Percentiles rank a stretch among this genome's conserved stretches.
Evolutionary conservation across 2,113 vertebrate genomes (phyloP).

Genomic region (Equus quagga): DNA sequence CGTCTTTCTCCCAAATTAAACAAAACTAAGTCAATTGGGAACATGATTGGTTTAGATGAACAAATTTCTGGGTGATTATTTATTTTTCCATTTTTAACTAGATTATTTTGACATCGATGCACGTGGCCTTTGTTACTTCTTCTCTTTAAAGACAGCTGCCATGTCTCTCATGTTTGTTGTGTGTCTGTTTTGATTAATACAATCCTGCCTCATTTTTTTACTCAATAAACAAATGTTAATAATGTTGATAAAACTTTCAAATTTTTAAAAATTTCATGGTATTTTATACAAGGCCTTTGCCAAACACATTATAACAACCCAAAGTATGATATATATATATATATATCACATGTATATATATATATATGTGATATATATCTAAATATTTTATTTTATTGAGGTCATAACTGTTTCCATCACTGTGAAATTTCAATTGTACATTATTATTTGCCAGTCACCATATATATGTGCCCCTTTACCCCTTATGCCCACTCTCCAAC

Average conservation of each 20-base stretch:
- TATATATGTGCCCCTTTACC: too few species aligned
- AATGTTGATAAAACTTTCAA: background rate
- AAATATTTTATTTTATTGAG: too few species aligned
- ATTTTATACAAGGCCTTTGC: background rate
- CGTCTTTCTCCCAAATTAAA: background rate
- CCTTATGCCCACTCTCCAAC: too few species aligned
- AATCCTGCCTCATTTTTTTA: background rate
- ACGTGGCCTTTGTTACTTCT: fast-evolving
- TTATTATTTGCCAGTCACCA: too few species aligned
- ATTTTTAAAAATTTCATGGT: background rate
- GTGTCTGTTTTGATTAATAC: background rate
- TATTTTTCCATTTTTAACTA: background rate
- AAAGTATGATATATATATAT: background rate
- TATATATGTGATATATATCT: too few species aligned
- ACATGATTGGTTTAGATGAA: background rate
- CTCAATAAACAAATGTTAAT: background rate
- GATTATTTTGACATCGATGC: background rate
- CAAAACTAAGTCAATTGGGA: background rate
- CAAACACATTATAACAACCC: background rate
- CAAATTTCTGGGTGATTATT: background rate
- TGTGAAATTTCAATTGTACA: too few species aligned
- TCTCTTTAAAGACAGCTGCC: background rate
- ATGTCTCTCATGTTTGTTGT: background rate
- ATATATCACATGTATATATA: too few species aligned
- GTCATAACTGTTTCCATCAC: too few species aligned